Evolutionary conservation across 2,888 invertebrate species (phyloP).

Genomic region (Ennomos fuscantarius): DNA sequence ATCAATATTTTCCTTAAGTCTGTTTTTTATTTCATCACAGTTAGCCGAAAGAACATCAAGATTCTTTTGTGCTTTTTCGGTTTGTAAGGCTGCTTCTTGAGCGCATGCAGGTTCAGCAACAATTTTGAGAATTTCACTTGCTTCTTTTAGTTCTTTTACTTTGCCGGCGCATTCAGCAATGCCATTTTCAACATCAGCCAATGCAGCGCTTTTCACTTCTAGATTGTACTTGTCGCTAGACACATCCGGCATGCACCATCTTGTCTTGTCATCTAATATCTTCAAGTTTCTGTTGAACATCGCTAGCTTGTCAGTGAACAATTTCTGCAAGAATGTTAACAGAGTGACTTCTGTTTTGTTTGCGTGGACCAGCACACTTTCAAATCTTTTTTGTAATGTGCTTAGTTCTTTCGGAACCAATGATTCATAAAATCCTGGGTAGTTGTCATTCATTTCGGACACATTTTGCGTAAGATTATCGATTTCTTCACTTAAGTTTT

Average conservation of each 20-base stretch:
- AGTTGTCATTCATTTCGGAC: constrained; percentile 88
- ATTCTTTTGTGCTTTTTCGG: constrained; percentile 88
- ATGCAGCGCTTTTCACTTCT: constrained; percentile 94
- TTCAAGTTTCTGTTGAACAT: constrained; percentile 92
- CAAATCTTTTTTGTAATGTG: constrained; percentile 93
- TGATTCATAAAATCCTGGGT: constrained; percentile 92
- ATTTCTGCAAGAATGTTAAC: constrained; percentile 93
- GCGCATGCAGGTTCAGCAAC: constrained; percentile 90
- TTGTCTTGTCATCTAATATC: constrained; percentile 93
- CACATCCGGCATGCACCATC: constrained; percentile 96
- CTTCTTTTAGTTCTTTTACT: constrained; percentile 88
- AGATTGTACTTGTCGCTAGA: constrained; percentile 96
- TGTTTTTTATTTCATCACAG: constrained; percentile 87
- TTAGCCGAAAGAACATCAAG: constrained; percentile 89
- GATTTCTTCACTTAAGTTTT: constrained; percentile 87
- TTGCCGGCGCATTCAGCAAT: constrained; percentile 89
- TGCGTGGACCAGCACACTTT: constrained; percentile 90
- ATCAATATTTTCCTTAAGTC: constrained; percentile 89
- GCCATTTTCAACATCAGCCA: constrained; percentile 90
- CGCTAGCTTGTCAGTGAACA: constrained; percentile 93
- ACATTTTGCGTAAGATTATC: constrained; percentile 89
- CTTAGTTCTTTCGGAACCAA: constrained; percentile 92
- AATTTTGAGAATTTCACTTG: constrained; percentile 88
- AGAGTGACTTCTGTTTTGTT: constrained; percentile 93
- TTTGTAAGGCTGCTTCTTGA: constrained; percentile 88